Evolutionary conservation across 2,113 vertebrate genomes (phyloP).

Genomic region (Sterrhoptilus dennistouni): DNA sequence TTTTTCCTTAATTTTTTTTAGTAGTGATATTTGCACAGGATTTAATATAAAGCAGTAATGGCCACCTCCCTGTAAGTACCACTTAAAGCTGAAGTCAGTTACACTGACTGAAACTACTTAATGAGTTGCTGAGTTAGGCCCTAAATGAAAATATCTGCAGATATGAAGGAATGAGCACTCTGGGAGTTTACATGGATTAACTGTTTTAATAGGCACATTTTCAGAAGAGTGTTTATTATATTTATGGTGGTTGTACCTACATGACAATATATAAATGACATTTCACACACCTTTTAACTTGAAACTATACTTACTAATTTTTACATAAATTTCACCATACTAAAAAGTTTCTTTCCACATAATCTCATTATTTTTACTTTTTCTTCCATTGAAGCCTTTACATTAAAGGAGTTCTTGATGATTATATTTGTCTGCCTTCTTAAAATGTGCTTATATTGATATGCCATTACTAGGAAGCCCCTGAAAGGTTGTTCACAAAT

Average conservation of each 20-base stretch:
- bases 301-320: background rate
- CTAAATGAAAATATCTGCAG: background rate
- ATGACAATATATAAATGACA: background rate
- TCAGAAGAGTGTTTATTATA: background rate
- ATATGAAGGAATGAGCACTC: background rate
- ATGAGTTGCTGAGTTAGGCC: background rate
- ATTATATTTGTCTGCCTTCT: background rate
- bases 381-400: background rate
- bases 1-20: background rate
- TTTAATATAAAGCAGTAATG: background rate
- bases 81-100: background rate
- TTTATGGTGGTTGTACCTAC: background rate
- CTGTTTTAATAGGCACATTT: background rate
- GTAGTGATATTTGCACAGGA: background rate
- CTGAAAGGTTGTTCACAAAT: background rate
- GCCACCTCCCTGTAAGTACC: background rate
- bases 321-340: background rate
- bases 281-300: background rate
- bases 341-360: background rate
- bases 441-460: background rate
- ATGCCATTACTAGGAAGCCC: background rate
- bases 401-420: background rate
- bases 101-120: background rate
- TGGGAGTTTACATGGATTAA: background rate
- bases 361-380: background rate